Base-by-base conservation (phyloP, 2,888 invertebrate species). In the Tachina grossa region DNA sequence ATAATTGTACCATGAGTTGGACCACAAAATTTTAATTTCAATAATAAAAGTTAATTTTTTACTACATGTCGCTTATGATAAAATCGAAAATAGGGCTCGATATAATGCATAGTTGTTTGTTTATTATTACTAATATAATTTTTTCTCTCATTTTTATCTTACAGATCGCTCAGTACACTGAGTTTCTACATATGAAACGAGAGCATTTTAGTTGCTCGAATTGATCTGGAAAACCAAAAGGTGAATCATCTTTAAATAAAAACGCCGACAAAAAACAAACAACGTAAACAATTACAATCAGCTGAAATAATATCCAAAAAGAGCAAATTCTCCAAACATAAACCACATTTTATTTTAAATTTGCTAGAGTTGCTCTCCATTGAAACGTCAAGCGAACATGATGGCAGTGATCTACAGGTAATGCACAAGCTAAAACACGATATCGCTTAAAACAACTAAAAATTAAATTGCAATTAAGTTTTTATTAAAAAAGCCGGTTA, bases 341-440 rank as follows among this genome's bases (percentile, higher is more conserved):
- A 76, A 61, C 11, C 39, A 68, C 13, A n/a, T 47, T 51, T 41
- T 65, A 31, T 68, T 61, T 76, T 76, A 65, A 69, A 45, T 82
- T 82, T 31, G 63, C 72, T 85, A 76, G 72, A 76, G 84, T 85
- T 78, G 74, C 72, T 66, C 76, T 83, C 53, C 57, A 77, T 43
- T 66, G 55, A 82, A 72, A 53, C 78, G 74, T 43, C 76, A 71
- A 59, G 59, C 79, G 13, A 65, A 68, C 83, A 87, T 80, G 85
- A 90, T 90, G 90, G 89, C 91, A 91, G 91, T 91, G 89, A 91
- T 91, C 91, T 89, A 87, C 90, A 91, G 91, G 91, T 91, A 91
- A 91, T 89, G 82, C 88, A 90, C 89, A 72, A 83, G 83, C 66
- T 49, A 57, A 74, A 72, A 72, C 85, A 55, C 71, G 22, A 88